A percentile compares a stretch with the other conserved stretches of the same genome.
phyloP scores from a whole-genome alignment of 2,113 vertebrate species.

The Sebastes schlegelii region DNA sequence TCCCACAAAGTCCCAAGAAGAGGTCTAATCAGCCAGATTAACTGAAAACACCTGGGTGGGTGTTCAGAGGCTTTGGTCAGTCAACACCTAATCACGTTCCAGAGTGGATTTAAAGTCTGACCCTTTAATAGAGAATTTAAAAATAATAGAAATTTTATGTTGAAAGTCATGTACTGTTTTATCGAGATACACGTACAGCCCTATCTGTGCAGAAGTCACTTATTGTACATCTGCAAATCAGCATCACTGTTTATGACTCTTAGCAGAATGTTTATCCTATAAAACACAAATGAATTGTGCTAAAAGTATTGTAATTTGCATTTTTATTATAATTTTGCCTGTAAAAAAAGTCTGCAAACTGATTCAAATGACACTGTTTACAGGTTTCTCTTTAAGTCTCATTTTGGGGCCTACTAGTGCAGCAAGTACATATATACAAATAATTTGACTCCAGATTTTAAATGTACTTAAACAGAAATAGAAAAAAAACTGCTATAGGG shows the following conservation, averaged over 20 bases:
- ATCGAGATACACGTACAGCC: background rate
- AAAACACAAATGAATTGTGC: background rate
- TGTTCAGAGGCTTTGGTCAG: background rate
- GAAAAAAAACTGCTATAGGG: no score
- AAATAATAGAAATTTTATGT: background rate
- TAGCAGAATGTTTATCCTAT: background rate
- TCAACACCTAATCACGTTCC: background rate
- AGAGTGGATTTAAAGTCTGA: background rate
- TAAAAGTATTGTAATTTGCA: background rate
- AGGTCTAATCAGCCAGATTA: no score
- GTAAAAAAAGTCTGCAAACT: conserved; percentile 7
- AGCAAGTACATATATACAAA: background rate
- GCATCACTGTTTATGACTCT: background rate
- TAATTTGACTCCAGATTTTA: no score
- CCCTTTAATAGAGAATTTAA: background rate
- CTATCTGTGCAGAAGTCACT: background rate
- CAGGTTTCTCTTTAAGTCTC: background rate
- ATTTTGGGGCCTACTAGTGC: background rate
- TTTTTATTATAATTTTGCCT: background rate
- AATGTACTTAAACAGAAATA: no score
- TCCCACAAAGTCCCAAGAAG: no score
- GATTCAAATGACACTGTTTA: background rate
- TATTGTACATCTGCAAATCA: background rate
- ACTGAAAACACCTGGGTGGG: no score
- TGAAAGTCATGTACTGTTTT: background rate